Evolutionary conservation across 2,888 invertebrate species (phyloP), one percentile per base, ranked within the genome.

Genomic region (Unio pictorum): DNA sequence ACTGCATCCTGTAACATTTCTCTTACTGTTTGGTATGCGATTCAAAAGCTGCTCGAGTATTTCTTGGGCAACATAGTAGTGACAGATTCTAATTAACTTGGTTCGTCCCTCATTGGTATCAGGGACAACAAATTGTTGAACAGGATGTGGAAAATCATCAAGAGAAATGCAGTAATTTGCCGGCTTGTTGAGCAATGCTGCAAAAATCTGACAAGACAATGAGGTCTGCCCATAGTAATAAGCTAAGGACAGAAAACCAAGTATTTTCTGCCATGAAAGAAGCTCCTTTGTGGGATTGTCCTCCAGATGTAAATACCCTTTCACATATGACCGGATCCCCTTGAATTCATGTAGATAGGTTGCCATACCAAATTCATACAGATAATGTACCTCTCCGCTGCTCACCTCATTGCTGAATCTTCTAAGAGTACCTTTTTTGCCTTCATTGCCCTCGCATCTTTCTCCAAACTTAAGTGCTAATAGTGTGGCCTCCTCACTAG

Each of bases 311-410:
- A 80, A 64, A 60, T 74, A 80, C n/a, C 80, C 78, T 55, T 65
- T 66, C 15, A 80, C 80, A 65, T 72, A 78, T 5, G 80, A 71
- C 57, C 64, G 68, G 18, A 80, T 69, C 4, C 80, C 80, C 57
- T 71, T 69, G 34, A 74, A 80, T 57, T 80, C 77, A 34, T 78
- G 71, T 1, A 66, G 59, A 45, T 73, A 77, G 0, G 70, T 77
- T 55, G 80, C 72, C 66, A 80, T 66, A 4, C 80, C 80, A 59
- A 75, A 80, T 62, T 80, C 78, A 69, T 71, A 78, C 67, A 80
- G 60, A 45, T 75, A 73, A 45, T 67, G 61, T 20, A 62, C 28
- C 56, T 61, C 64, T 60, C 56, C 66, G 4, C 66, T 45, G 5
- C 67, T 61, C 18, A 71, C 67, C 11, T 71, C 72, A 28, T 66